These are phyloP conservation scores for Eurois occulta DNA, from an alignment of 2,888 invertebrate genomes.

Conservation along the genomic window DNA sequence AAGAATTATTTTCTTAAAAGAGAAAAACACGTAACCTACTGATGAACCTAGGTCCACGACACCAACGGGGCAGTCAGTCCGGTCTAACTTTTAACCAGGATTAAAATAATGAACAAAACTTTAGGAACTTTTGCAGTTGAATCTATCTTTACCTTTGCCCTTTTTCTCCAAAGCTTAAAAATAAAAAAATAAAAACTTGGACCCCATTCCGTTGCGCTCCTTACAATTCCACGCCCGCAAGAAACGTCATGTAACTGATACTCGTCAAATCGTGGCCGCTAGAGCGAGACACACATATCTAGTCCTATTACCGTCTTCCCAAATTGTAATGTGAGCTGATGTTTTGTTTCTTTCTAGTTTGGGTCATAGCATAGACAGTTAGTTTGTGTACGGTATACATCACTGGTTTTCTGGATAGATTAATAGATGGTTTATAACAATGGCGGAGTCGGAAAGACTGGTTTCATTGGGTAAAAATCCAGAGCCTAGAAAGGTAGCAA, in stretches of 20 bases:
- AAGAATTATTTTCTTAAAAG: neutral
- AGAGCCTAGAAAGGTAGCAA: neutral
- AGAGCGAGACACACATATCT: conserved; percentile 67
- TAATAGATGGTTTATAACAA: neutral
- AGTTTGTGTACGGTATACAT: conserved; percentile 44
- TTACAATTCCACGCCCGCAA: conserved; percentile 60
- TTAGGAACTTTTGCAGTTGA: neutral
- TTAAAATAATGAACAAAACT: neutral
- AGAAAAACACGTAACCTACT: neutral
- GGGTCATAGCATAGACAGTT: conserved; percentile 23
- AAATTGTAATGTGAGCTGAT: conserved; percentile 73
- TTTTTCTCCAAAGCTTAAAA: conserved; percentile 6
- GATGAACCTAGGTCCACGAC: neutral
- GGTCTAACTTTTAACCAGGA: no score
- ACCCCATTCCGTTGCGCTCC: conserved; percentile 38
- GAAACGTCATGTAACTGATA: conserved; percentile 73
- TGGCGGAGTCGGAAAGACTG: neutral
- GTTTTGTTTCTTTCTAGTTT: conserved; percentile 66
- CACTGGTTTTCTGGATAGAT: conserved; percentile 27
- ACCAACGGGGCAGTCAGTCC: neutral
- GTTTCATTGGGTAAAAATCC: neutral
- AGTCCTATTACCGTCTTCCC: conserved; percentile 72
- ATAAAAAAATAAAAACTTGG: conserved; percentile 36
- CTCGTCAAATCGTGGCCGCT: conserved; percentile 72
- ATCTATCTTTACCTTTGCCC: neutral